These are phyloP conservation scores for Lumbricus terrestris DNA, from an alignment of 2,888 invertebrate genomes.

Conservation along the genomic window DNA sequence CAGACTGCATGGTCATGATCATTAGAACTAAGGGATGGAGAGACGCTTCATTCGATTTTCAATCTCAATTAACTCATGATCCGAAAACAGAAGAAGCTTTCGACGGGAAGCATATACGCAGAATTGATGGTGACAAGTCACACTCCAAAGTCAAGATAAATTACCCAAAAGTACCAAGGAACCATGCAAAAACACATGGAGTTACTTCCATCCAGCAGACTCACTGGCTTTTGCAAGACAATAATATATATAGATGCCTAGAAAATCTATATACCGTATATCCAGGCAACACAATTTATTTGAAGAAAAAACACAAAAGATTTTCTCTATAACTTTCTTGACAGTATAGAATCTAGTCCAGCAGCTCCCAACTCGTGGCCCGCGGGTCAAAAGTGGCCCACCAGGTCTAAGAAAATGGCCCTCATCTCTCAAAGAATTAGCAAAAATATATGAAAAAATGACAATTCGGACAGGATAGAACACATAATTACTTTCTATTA, in stretches of 20 bases:
- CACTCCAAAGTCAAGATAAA: neutral
- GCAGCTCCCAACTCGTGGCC: too few species aligned
- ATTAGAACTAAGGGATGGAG: neutral
- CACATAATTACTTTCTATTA: too few species aligned
- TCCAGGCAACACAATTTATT: neutral
- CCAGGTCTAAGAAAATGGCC: too few species aligned
- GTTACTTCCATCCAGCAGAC: neutral
- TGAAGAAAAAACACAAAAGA: neutral
- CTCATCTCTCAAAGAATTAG: too few species aligned
- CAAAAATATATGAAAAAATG: too few species aligned
- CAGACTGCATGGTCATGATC: neutral
- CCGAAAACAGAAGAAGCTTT: neutral
- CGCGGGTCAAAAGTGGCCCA: too few species aligned
- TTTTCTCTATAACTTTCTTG: neutral
- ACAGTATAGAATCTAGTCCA: too few species aligned
- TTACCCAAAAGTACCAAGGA: neutral
- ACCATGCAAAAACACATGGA: neutral
- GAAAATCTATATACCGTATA: too few species aligned
- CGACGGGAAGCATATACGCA: neutral
- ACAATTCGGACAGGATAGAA: too few species aligned
- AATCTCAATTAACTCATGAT: neutral
- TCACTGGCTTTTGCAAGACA: neutral
- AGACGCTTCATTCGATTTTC: neutral
- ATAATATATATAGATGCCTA: neutral
- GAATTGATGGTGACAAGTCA: neutral